These are phyloP conservation scores for Pygoscelis adeliae DNA, from an alignment of 2,113 vertebrate species.

Conservation along the genomic window DNA sequence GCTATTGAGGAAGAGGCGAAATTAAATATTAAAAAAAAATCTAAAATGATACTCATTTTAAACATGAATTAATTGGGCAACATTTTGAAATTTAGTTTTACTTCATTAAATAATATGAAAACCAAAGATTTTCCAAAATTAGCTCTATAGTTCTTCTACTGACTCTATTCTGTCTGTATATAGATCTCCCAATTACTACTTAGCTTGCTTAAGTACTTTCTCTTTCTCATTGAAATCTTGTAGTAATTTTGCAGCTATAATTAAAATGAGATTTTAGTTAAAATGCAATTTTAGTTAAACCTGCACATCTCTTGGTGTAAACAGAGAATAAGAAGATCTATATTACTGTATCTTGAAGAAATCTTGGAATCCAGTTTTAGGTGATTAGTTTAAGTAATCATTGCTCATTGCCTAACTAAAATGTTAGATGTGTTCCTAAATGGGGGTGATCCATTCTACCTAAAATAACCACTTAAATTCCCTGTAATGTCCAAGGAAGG, in stretches of 20 bases:
- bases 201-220: neutral
- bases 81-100: neutral
- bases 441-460: neutral
- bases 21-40: neutral
- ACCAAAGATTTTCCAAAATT: neutral
- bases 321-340: neutral
- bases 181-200: neutral
- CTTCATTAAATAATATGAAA: neutral
- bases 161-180: neutral
- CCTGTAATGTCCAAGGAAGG: neutral
- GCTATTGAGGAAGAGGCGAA: neutral
- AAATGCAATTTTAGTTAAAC: neutral
- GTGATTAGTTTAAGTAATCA: neutral
- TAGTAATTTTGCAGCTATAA: neutral
- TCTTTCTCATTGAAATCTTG: neutral
- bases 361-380: neutral
- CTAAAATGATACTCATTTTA: neutral
- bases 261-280: neutral
- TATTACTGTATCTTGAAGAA: neutral
- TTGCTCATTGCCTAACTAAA: neutral
- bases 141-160: neutral
- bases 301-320: neutral
- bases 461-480: neutral
- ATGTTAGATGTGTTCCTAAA: neutral
- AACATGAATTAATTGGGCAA: neutral